Evolutionary conservation across 2,797 vertebrate species (phyloP), one percentile per base, ranked within the genome.

Genomic region (Loriculus beryllinus): DNA sequence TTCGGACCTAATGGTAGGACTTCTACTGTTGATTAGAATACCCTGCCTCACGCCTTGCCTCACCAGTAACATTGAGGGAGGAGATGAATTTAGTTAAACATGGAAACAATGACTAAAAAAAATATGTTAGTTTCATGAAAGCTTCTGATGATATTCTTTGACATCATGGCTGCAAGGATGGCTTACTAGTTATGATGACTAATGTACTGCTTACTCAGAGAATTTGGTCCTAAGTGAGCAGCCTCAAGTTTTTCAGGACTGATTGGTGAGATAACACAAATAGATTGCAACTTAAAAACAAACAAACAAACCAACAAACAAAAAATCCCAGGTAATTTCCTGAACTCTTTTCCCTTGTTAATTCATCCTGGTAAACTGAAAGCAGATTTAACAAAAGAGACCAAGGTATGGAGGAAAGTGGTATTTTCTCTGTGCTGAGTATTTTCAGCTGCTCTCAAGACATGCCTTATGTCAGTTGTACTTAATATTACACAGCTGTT

Each of bases 391-490:
- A 56, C 28, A 29, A n/a, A 63, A 57, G 29, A 92, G 43, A 71
- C n/a, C 9, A n/a, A 89, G 21, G 6, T 39, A 26, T 54, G 25
- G 22, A 69, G 49, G 71, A 52, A 71, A 75, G 3, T 76, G 23
- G 19, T 48, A 26, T 88, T 91, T 93, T 94, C 57, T 87, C 59
- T 83, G 40, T n/a, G 13, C 23, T 63, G 52, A 86, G 52, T 87
- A 47, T 69, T 79, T 79, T 82, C 76, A 92, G 62, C 76, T 82
- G 60, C 37, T 95, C 40, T 91, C 48, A 87, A 77, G 56, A 45
- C 37, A 75, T 64, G 74, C 15, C 84, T 93, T 88, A 28, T 82
- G 83, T 75, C 81, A 94, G 20, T 31, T 92, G 28, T 78, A 60
- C 23, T 90, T 90, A 71, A 68, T 86, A 54, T 83, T 93, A 71